Base-by-base conservation (phyloP, 2,888 invertebrate species). In the Encarsia formosa region DNA sequence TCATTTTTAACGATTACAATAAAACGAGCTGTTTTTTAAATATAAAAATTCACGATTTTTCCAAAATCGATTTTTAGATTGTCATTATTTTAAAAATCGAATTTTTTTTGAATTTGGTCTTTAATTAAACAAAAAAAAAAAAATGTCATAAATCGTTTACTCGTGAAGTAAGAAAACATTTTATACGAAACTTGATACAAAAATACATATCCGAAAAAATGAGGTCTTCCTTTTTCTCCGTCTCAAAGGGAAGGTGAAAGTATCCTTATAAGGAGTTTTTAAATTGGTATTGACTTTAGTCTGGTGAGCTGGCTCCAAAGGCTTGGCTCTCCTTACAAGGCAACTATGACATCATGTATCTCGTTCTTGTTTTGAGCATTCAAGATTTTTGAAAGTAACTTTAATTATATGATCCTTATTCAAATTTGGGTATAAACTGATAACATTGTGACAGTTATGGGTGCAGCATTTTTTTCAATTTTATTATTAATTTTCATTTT, bases 291-390 rank as follows among this genome's bases (percentile, higher is more conserved):
- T 41, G 53, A 53, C 50, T 56, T 56, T 47, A 40, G 47, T 39
- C 29, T 32, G 39, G 44, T 50, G 37, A 43, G 49, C 22, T 37
- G 39, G 42, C 35, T 49, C 35, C 29, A 38, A 43, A 34, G 4
- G 15, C 18, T 29, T 42, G 47, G 26, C 26, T 32, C 26, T 13
- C 52, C 53, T 44, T 53, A 53, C 50, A 50, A 44, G 53, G 53
- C 35, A 38, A 29, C 39, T 48, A 52, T 56, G 53, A 56, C 48
- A 52, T 53, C 56, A 56, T 50, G 15, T 44, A 46, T 49, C 47
- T 47, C 47, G 52, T 50, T 52, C 43, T 50, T 51, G 38, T 50
- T 53, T 50, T 19, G 15, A 41, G n/a, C 24, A 38, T 15, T 42
- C 38, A 24, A 40, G 19, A 49, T 19, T 38, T 22, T 49, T 11